Evolutionary conservation across 2,113 vertebrate species (phyloP), one percentile per base, ranked within the genome.

Genomic region (Reinhardtius hippoglossoides): DNA sequence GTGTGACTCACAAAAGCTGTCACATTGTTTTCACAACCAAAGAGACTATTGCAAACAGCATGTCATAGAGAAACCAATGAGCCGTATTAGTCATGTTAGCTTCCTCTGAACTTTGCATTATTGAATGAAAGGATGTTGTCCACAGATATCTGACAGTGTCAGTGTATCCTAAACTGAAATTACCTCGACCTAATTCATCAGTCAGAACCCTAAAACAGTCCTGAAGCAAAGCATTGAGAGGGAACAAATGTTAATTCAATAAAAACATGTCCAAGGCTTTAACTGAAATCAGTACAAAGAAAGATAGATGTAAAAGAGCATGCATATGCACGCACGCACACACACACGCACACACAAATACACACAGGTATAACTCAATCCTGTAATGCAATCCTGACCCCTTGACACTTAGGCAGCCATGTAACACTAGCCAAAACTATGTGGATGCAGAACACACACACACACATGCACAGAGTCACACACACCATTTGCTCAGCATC

Each of bases 391-490:
- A 94, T 71, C 76, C 89, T 76, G 70, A 77, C 85, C 74, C 81
- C 74, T 75, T 82, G 79, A 87, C 82, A 78, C 70, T 78, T 76
- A 68, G 90, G 87, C 69, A 59, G 78, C 79, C 76, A 60, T 92
- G 93, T 92, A 95, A 95, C 60, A 23, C 61, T 80, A 95, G 83
- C 87, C 86, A 74, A 84, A 77, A 76, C 62, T 85, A 69, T 81
- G 66, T 67, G 26, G 55, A 61, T 37, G 40, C 26, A 63, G 67
- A 81, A 71, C 84, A 78, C 78, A 83, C 83, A 82, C 68, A 78
- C 74, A 55, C 50, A 60, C 37, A 61, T 31, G 31, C 31, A 37
- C 35, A 37, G 9, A 37, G 9, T 37, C 54, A 78, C 82, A 89
- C 92, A 85, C 81, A 76, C 59, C 67, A 64, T 68, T 74, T 66